Evolutionary conservation across 1,140 invertebrate genomes (phyloP), one percentile per base, ranked within the genome.

Genomic region (Pollicipes pollicipes): DNA sequence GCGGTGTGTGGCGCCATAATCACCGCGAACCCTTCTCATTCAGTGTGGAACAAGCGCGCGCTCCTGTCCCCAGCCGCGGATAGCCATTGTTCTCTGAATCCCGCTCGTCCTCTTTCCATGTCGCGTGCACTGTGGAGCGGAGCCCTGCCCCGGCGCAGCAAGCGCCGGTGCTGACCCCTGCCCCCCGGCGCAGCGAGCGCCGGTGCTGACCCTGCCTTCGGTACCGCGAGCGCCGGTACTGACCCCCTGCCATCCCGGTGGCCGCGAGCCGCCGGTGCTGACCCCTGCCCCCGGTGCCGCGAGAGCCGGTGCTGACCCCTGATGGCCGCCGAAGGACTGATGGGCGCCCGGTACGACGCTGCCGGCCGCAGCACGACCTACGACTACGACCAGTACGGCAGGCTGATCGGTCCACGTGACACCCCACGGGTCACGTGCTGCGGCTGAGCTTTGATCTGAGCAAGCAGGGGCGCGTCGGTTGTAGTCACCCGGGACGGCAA

Each of bases 371-470:
- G 90, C 70, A 95, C 92, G 77, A 90, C 95, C 1, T 98, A 97
- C 79, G 90, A 92, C 77, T 98, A 97, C 77, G 93, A 98, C 77
- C 90, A 92, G 77, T 96, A 95, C 79, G 95, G 95, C 26, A 85
- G 95, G 74, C 81, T 97, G 0, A 91, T 89, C 4, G 88, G 88
- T n/a, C 8, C 90, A 92, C 3, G 90, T 96, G 0, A 94, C 92
- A 6, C 94, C 94, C 95, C 0, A 97, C 93, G 30, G 95, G 93
- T 0, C 88, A 91, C 81, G 87, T 93, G 1, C 89, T 93, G 58
- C 88, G 86, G 68, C 78, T 96, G 0, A 87, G 87, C 0, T 95
- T 95, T 76, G 91, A 95, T 79, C 80, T 95, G 27, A 93, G 90
- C 76, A 79, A 91, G 1, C 91, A 93, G 81, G 92, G n/a, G 92